Evolutionary conservation across 2,888 invertebrate species (phyloP).

Genomic region (Acronicta alni): DNA sequence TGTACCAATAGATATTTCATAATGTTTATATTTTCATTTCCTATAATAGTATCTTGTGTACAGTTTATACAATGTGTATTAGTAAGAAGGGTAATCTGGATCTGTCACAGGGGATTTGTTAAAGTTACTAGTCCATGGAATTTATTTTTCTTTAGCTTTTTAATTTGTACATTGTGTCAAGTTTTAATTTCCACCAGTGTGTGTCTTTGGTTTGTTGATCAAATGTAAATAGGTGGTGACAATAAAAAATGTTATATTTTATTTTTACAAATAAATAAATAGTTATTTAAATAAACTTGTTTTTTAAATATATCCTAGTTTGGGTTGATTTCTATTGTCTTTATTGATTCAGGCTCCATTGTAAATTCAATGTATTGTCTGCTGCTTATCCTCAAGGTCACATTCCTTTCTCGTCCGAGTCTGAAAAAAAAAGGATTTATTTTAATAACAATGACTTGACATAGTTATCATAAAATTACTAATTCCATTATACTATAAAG

Average conservation of each 20-base stretch:
- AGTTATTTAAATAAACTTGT: conserved; percentile 30
- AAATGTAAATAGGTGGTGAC: conserved; percentile 17
- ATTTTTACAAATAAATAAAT: conserved; percentile 38
- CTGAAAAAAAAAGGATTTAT: conserved; percentile 55
- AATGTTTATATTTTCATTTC: not conserved
- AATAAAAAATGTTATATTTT: conserved; percentile 12
- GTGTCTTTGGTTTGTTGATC: conserved; percentile 28
- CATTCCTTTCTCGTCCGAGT: conserved; percentile 63
- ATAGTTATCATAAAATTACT: not conserved
- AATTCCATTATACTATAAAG: no score
- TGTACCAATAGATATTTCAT: not conserved
- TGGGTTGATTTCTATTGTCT: conserved; percentile 81
- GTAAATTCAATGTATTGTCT: conserved; percentile 67
- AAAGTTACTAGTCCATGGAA: conserved; percentile 2
- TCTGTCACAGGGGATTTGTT: not conserved
- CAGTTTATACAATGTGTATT: not conserved
- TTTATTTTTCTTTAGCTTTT: conserved; percentile 5
- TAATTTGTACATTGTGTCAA: conserved; percentile 13
- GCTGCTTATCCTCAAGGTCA: conserved; percentile 64
- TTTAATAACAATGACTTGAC: not conserved
- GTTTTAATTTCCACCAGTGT: conserved; percentile 22
- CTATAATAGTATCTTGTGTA: not conserved
- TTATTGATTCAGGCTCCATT: conserved; percentile 79
- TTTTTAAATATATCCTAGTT: conserved; percentile 45
- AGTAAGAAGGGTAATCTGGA: not conserved